Evolutionary conservation across 2,888 invertebrate genomes (phyloP).

Genomic region (Phasia obesa): DNA sequence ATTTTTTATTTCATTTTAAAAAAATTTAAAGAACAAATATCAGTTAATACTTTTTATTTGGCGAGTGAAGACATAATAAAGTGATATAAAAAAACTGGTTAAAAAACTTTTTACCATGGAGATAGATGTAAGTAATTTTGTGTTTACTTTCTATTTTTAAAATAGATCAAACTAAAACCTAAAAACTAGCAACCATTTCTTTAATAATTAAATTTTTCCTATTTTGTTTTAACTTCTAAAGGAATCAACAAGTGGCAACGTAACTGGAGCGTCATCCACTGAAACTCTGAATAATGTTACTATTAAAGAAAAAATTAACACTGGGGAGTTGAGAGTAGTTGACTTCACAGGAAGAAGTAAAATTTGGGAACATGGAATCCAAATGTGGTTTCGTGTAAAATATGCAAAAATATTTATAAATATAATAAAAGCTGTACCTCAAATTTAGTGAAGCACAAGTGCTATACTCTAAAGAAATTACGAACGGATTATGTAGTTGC

Average conservation of each 20-base stretch:
- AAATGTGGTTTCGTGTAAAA: conserved; percentile 36
- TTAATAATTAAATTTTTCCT: neutral
- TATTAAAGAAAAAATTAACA: conserved; percentile 14
- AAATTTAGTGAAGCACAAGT: conserved; percentile 32
- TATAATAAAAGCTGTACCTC: conserved; percentile 22
- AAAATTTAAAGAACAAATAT: no score
- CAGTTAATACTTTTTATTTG: no score
- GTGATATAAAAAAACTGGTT: no score
- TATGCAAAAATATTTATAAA: conserved; percentile 35
- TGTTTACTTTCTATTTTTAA: no score
- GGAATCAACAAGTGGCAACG: neutral
- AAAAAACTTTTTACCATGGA: no score
- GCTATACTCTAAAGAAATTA: neutral
- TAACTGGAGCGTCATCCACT: neutral
- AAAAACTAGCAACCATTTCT: no score
- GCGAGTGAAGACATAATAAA: no score
- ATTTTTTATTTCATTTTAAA: no score
- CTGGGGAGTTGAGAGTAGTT: conserved; percentile 14
- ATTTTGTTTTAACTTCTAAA: neutral
- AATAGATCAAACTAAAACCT: no score
- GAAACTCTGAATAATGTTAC: neutral
- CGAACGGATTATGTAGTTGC: no score
- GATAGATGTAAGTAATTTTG: no score
- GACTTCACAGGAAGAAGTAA: conserved; percentile 27
- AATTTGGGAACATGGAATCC: conserved; percentile 16